Base-by-base conservation (phyloP, 1,140 invertebrate genomes). In the Drosophila lowei region DNA sequence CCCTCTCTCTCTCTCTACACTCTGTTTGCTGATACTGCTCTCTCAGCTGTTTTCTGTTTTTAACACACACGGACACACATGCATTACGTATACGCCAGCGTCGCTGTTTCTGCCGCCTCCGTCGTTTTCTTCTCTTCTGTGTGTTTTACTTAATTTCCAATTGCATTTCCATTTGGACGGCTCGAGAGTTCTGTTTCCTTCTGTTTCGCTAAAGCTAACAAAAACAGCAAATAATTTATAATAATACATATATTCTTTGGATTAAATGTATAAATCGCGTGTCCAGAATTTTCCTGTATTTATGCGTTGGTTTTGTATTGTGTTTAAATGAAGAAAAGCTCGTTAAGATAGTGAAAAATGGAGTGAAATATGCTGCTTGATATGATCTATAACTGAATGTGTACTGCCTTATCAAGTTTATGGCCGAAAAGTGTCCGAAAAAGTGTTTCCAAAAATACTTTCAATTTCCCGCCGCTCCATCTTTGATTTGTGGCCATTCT, bases 161-260 rank as follows among this genome's bases (percentile, higher is more conserved):
- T 83, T 88, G 83, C 83, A 88, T 79, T 83, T 88, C 75, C 75
- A 83, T 83, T 88, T 79, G 64, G 52, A 79, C 75, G 54, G 44
- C 46, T 57, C 78, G 55, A 57, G 47, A 61, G 61, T 38, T 38
- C n/a, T 46, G 18, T 30, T 46, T 21, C 11, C 11, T 38, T 38
- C 3, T 5, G 34, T 38, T 13, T 38, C 34, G 34, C 11, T 38
- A 25, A 25, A 25, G 5, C 23, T 25, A 25, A 25, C 23, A 38
- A 38, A 38, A 38, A 47, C 18, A 41, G 23, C 15, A 9, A 5
- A 6, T 7, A 46, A 21, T 13, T 34, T 6, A 13, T 23, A 21
- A 48, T 15, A 34, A 44, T 34, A 13, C 8, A 15, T n/a, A 49
- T 15, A 34, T 25, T 25, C 23, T 4, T 25, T 5, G 23, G 23